A percentile compares a stretch with the other conserved stretches of the same genome.
Conservation (phyloP, 2,113 vertebrate species). For the Siniperca knerii region DNA sequence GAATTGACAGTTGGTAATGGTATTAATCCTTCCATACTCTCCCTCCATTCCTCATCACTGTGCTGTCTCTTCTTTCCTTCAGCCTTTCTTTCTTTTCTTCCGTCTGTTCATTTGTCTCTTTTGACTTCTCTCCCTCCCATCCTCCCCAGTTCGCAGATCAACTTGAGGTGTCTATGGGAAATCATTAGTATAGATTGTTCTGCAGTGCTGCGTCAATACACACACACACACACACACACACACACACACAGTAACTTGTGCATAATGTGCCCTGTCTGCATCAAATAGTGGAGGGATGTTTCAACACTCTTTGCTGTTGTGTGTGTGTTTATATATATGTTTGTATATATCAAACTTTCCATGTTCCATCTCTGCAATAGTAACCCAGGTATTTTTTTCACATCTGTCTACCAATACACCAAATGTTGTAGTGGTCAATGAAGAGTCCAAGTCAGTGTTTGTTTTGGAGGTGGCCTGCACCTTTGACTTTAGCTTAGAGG, state of each 20-base stretch:
- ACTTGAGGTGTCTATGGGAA: conserved; percentile 77
- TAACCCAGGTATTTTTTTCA: too few relatives aligned
- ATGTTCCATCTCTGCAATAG: too few relatives aligned
- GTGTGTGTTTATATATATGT: too few relatives aligned
- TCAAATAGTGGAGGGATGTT: conserved; percentile 34
- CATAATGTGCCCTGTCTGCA: conserved; percentile 27
- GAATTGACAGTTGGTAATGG: not conserved
- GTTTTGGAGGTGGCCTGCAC: too few relatives aligned
- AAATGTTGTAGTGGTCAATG: too few relatives aligned
- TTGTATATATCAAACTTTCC: too few relatives aligned
- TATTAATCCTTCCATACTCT: not conserved
- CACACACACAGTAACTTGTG: conserved; percentile 38
- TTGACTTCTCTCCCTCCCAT: conserved; percentile 37
- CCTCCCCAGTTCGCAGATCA: conserved; percentile 70
- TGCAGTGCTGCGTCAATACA: conserved; percentile 70
- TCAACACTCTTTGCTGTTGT: conserved; percentile 19
- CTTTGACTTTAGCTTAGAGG: too few relatives aligned
- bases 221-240: conserved; percentile 40
- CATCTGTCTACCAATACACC: too few relatives aligned
- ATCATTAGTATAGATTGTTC: conserved; percentile 78
- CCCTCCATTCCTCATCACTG: not conserved
- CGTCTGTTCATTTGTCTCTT: conserved; percentile 24
- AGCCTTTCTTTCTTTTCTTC: conserved; percentile 18
- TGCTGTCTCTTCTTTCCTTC: not conserved
- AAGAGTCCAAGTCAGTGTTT: too few relatives aligned